Base-by-base conservation (phyloP, 2,888 invertebrate genomes). In the Scaptomyza cyrtandrae region DNA sequence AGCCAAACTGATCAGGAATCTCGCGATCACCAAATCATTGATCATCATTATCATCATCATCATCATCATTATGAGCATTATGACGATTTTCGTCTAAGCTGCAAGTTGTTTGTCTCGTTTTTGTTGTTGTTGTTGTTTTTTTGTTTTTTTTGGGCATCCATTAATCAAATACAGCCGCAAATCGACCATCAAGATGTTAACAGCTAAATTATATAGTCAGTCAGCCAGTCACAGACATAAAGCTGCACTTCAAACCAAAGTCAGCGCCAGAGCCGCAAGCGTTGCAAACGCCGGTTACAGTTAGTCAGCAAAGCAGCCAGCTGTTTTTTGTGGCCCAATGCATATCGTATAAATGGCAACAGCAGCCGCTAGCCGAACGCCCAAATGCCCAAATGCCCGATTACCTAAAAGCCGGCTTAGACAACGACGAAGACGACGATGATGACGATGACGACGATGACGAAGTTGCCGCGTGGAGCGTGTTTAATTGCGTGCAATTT, bases 401-500 rank as follows among this genome's bases (percentile, higher is more conserved):
- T 14, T 31, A 31, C 46, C 46, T 19, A n/a, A 14, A 46, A 14
- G 49, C 33, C 45, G 35, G 37, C 6, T 60, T 24, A 33, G 29
- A n/a, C 45, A 2, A 45, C 9, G 54, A 13, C 11, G 43, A 35
- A 33, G 29, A n/a, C 45, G 1, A 45, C 9, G 54, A 13, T n/a
- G 43, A 35, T 43, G 68, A 39, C 41, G 48, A 14, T 39, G 67
- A 41, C 44, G 53, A 24, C 48, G 61, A 49, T n/a, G 50, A 35
- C 19, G 35, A 50, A 16, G 61, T 59, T 58, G 66, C 67, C 68
- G 76, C 66, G 53, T 75, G 76, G 64, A 83, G 82, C 82, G 82
- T 83, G 86, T 86, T 83, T 86, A 83, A 83, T 83, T 83, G 86
- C 81, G 69, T 80, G 76, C 86, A 86, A 80, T 86, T 83, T 83